Percentiles rank a stretch among this genome's conserved stretches.
These are phyloP conservation scores for Artibeus lituratus DNA, from an alignment of 2,797 vertebrate species.

Conservation along the genomic window DNA sequence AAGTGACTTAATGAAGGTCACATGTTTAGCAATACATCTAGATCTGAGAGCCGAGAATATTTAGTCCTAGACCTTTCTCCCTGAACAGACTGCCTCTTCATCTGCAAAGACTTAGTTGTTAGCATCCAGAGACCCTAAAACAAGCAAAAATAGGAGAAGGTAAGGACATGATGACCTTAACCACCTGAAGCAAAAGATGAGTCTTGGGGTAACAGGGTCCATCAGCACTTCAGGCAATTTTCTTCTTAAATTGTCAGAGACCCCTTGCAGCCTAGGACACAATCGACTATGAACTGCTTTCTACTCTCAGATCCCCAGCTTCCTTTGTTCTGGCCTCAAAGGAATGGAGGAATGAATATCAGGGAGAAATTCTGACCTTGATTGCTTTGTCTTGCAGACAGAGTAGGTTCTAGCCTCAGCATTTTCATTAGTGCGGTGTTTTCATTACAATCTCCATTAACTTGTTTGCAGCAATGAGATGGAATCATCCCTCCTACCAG, in stretches of 20 bases:
- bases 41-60: not conserved
- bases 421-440: slow-evolving; percentile 66
- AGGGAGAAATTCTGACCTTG: slow-evolving; percentile 22
- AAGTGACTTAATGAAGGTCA: slow-evolving; percentile 20
- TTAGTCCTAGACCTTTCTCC: not conserved
- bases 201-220: not conserved
- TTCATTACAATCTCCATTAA: slow-evolving; percentile 73
- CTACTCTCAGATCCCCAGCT: not conserved
- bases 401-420: slow-evolving; percentile 47
- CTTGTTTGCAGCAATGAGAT: slow-evolving; percentile 54
- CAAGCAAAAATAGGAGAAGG: not conserved
- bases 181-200: not conserved
- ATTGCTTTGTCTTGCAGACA: slow-evolving; percentile 49
- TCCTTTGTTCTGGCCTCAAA: not conserved
- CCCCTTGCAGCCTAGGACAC: not conserved
- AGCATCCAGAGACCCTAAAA: not conserved
- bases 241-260: not conserved
- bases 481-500: slow-evolving; percentile 49
- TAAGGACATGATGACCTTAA: not conserved
- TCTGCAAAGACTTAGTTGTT: not conserved
- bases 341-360: not conserved
- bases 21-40: not conserved
- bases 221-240: not conserved
- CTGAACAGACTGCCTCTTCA: not conserved
- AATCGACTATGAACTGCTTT: not conserved